These are phyloP conservation scores for Scytalopus superciliaris DNA, from an alignment of 2,113 vertebrate genomes.

Conservation along the genomic window DNA sequence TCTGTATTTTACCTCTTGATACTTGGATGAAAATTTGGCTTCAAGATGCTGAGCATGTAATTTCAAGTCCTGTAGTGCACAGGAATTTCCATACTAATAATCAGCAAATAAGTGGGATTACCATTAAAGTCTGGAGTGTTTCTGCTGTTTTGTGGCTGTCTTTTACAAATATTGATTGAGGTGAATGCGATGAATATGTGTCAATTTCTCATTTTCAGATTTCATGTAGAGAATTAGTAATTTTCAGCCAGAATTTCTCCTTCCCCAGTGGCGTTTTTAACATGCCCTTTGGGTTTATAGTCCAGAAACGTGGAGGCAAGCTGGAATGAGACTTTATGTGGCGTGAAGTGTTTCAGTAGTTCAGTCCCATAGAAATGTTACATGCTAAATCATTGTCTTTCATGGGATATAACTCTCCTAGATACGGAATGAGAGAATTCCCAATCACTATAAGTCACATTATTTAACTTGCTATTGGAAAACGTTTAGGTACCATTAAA, in stretches of 20 bases:
- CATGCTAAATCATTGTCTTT: not conserved
- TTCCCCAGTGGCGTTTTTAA: rapidly evolving
- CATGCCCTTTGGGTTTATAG: not conserved
- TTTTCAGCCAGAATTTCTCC: not conserved
- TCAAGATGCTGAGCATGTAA: not conserved
- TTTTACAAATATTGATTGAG: not conserved
- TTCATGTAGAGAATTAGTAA: not conserved
- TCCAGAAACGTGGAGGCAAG: not conserved
- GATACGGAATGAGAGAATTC: not conserved
- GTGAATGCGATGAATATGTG: not conserved
- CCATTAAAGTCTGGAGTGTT: not conserved
- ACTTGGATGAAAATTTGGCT: not conserved
- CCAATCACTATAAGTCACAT: not conserved
- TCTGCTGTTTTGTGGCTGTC: not conserved
- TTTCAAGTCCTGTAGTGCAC: not conserved
- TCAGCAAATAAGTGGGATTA: not conserved
- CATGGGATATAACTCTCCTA: not conserved
- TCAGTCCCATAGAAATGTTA: not conserved
- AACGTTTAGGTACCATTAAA: not conserved
- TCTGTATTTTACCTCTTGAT: not conserved
- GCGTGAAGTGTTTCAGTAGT: not conserved
- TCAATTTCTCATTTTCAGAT: not conserved
- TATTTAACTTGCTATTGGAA: not conserved
- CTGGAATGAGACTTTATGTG: not conserved
- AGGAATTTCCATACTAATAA: not conserved